phyloP scores from a whole-genome alignment of 92 coral and sea anemone species.

The Metridium senile region DNA sequence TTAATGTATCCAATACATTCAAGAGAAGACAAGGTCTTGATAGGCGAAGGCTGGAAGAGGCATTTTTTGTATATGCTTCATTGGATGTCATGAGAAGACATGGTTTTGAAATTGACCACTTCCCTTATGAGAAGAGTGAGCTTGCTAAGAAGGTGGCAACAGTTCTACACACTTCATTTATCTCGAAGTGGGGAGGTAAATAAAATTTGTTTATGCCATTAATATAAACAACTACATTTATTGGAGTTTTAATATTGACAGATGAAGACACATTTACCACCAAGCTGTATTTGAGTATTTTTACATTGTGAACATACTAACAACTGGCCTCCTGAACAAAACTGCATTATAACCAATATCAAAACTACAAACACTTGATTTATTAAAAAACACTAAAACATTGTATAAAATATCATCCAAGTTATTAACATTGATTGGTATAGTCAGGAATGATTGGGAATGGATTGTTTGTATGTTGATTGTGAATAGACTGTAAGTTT shows the following conservation, averaged over 20 bases:
- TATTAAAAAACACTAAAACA: too few species aligned
- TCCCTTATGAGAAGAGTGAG: constrained; percentile 53
- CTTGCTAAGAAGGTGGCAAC: too few species aligned
- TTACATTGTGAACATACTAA: not conserved
- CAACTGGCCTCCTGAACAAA: not conserved
- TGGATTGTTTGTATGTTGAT: not conserved
- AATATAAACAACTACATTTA: too few species aligned
- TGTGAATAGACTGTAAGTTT: too few species aligned
- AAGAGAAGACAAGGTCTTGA: constrained; percentile 28
- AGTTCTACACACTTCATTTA: constrained; percentile 35
- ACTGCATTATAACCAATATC: too few species aligned
- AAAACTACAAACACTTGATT: too few species aligned
- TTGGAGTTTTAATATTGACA: too few species aligned
- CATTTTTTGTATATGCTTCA: constrained; percentile 40
- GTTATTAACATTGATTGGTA: too few species aligned
- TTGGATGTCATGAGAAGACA: constrained; percentile 35
- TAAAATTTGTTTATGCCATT: not conserved
- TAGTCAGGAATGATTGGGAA: not conserved
- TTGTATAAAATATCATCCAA: too few species aligned
- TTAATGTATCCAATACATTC: constrained; percentile 27
- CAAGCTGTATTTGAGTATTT: not conserved
- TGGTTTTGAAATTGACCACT: constrained; percentile 8
- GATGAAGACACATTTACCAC: too few species aligned
- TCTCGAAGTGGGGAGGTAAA: constrained; percentile 53
- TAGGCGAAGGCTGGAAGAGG: constrained; percentile 63